Base-by-base conservation (phyloP, 2,888 invertebrate genomes). In the Cheilosia vernalis region DNA sequence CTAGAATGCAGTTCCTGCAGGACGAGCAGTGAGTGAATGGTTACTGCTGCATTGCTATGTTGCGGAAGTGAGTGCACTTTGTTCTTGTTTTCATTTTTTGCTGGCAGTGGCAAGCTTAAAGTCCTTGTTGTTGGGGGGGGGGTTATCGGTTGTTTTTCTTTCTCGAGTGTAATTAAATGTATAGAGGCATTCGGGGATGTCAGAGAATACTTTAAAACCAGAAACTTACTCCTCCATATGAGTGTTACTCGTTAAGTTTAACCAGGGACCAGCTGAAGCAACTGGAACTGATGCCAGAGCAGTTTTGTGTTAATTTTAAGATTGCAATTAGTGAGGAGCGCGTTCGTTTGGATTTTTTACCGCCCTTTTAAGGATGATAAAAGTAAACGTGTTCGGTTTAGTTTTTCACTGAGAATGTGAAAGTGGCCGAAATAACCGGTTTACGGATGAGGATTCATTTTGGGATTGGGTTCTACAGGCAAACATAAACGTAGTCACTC, bases 61-160 rank as follows among this genome's bases (percentile, higher is more conserved):
- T 85, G 70, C 85, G 76, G 85, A 85, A 85, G 81, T 77, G 72
- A 85, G 76, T 85, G 85, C 85, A 81, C 72, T 81, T 81, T 81
- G 74, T 74, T 74, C 67, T 13, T 64, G 24, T 49, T 63, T 21
- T 42, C 15, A 10, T 49, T 63, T 60, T 58, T 61, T 60, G 44
- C 40, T 55, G 44, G 66, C 70, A 33, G 69, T 55, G 37, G 66
- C 70, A 33, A 74, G 69, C 66, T 79, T 67, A 15, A 58, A 84
- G 70, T 67, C 81, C 72, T 67, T 76, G 85, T 81, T 76, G 69
- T 84, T 19, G 67, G 76, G 70, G 27, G 67, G 76, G 70, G 27
- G 53, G 21, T 79, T 79, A 64, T 74, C 47, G 51, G 79, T 84
- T 84, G 61, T 55, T 85, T 76, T 60, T 72, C 63, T 70, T 66